A percentile compares a stretch with the other conserved stretches of the same genome.
Conservation (phyloP, 1,140 invertebrate species). For the Nasonia giraulti region DNA sequence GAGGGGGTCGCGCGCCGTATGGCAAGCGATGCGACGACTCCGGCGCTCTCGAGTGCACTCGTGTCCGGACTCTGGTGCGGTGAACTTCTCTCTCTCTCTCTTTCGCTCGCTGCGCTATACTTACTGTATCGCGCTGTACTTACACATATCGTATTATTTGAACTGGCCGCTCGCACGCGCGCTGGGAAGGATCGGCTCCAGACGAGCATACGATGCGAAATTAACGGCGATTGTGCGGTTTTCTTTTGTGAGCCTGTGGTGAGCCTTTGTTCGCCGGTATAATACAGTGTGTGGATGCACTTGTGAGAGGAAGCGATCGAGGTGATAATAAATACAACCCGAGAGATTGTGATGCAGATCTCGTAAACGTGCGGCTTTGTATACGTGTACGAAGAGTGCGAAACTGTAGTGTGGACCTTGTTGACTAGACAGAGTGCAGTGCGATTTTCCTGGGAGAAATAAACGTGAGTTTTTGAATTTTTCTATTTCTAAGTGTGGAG, state of each 20-base stretch:
- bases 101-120: not conserved
- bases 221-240: slow-evolving; percentile 30
- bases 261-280: not conserved
- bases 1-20: not conserved
- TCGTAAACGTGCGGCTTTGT: too few relatives aligned
- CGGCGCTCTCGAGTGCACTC: slow-evolving; percentile 5
- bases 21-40: slow-evolving; percentile 7
- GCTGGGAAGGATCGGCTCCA: not conserved
- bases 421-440: too few relatives aligned
- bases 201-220: slow-evolving; percentile 2
- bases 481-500: too few relatives aligned
- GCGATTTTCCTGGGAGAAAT: too few relatives aligned
- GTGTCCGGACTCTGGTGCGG: slow-evolving; percentile 20
- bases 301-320: not conserved
- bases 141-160: not conserved
- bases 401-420: too few relatives aligned
- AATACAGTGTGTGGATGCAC: not conserved
- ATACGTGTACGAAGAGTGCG: too few relatives aligned
- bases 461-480: too few relatives aligned
- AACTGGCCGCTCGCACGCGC: not conserved
- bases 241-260: not conserved
- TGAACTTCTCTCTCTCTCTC: slow-evolving; percentile 20
- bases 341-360: too few relatives aligned
- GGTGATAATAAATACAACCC: not conserved
- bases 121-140: not conserved